Percentiles rank a stretch among this genome's conserved stretches.
Conservation (phyloP, 2,113 vertebrate species). For the Cyanocitta stelleri region DNA sequence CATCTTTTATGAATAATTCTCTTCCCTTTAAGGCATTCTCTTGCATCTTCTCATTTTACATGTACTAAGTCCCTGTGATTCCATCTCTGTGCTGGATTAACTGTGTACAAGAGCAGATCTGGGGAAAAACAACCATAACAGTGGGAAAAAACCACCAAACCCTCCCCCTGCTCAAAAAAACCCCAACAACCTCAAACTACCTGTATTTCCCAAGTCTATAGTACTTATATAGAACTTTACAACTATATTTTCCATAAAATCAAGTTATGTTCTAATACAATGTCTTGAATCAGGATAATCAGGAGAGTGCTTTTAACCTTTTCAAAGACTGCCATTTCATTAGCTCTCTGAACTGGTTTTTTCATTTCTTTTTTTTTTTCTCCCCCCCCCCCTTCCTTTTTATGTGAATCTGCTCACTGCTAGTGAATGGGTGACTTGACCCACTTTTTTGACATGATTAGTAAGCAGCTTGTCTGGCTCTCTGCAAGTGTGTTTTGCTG, state of each 20-base stretch:
- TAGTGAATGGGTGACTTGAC: neutral
- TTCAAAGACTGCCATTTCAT: neutral
- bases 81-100: neutral
- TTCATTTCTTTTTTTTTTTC: fast-evolving
- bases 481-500: neutral
- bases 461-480: neutral
- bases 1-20: neutral
- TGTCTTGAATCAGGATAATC: neutral
- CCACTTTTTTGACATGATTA: neutral
- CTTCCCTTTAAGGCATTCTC: neutral
- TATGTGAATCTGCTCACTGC: neutral
- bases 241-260: neutral
- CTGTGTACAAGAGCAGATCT: neutral
- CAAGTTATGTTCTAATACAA: neutral
- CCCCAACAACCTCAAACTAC: neutral
- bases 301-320: neutral
- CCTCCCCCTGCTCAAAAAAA: fast-evolving
- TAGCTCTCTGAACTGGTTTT: neutral
- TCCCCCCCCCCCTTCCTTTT: fast-evolving
- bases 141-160: fast-evolving
- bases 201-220: neutral
- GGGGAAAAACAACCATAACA: neutral
- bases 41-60: neutral
- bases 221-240: neutral
- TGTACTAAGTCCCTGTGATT: neutral